Evolutionary conservation across 2,113 vertebrate species (phyloP), one percentile per base, ranked within the genome.

Genomic region (Erythrocercus mccallii): DNA sequence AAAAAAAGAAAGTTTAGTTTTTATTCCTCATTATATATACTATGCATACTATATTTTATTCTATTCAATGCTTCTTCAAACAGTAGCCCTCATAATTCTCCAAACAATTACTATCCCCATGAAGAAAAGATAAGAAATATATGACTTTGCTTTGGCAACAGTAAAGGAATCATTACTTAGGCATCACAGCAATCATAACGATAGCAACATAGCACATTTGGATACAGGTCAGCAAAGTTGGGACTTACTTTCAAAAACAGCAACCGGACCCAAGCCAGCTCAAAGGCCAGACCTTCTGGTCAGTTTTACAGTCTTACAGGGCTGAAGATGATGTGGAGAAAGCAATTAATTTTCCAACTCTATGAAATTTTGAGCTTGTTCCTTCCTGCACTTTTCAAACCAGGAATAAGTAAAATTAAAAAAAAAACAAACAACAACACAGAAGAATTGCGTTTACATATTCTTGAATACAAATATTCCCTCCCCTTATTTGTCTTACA

Each of bases 1-100:
- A 3, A 6, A 37, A 30, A 24, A 30, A 24, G 28, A 23, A 24
- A 1, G 6, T 57, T 71, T 33, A 1, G 0, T 0, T 76, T 56
- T 68, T 50, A 37, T 40, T 76, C 7, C 6, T 73, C 57, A 8
- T 62, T 1, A 27, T 53, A 56, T 37, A 22, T 40, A 28, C 20
- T 57, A 7, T 28, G 10, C 77, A 60, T 53, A 37, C 5, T 24
- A 3, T 40, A 62, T 72, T 56, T 9, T 3, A 7, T 68, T 51
- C 35, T 86, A 51, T 4, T 37, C 8, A 86, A 3, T 50, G 82
- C 9, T 72, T 82, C 15, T 76, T 11, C 16, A 30, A 80, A 53
- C 6, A 72, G 6, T 19, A 58, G 4, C 2, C 10, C 6, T 5
- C 18, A 44, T 11, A 72, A 8, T 45, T 79, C 24, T 56, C 8